Conservation (phyloP, 2,113 vertebrate genomes). For the Cynoglossus semilaevis region DNA sequence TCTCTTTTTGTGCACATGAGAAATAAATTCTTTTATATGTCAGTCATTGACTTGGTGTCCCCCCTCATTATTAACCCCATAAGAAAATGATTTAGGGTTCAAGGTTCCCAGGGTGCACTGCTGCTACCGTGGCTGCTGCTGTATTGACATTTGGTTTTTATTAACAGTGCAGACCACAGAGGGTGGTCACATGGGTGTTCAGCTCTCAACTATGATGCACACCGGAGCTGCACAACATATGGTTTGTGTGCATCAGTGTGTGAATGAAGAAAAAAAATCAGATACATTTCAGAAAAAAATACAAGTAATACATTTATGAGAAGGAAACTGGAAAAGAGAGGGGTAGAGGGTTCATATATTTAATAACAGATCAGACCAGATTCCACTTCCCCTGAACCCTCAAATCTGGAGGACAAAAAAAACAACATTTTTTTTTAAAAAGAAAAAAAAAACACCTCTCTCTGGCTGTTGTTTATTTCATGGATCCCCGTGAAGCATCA, state of each 20-base stretch:
- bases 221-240: slow-evolving; percentile 8
- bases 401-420: no score
- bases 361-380: no score
- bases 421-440: no score
- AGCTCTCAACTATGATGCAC: slow-evolving; percentile 41
- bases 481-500: slow-evolving; percentile 95
- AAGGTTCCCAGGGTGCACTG: slow-evolving; percentile 40
- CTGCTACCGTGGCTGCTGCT: slow-evolving; percentile 21
- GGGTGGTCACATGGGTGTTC: slow-evolving; percentile 20
- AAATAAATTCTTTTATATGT: slow-evolving; percentile 90
- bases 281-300: not conserved
- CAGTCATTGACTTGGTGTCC: slow-evolving; percentile 70
- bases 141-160: slow-evolving; percentile 63
- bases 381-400: no score
- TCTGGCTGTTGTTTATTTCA: slow-evolving; percentile 96
- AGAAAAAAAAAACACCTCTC: not conserved
- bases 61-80: slow-evolving; percentile 70
- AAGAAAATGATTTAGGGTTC: slow-evolving; percentile 64
- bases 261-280: slow-evolving; percentile 1
- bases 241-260: slow-evolving; percentile 12
- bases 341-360: not conserved
- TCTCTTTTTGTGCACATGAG: slow-evolving; percentile 83
- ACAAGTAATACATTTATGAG: not conserved
- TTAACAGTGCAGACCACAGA: slow-evolving; percentile 40
- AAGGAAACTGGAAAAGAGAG: slow-evolving; percentile 1